Evolutionary conservation across 1,140 invertebrate species (phyloP).

Genomic region (Akabosia matsudoensis): DNA sequence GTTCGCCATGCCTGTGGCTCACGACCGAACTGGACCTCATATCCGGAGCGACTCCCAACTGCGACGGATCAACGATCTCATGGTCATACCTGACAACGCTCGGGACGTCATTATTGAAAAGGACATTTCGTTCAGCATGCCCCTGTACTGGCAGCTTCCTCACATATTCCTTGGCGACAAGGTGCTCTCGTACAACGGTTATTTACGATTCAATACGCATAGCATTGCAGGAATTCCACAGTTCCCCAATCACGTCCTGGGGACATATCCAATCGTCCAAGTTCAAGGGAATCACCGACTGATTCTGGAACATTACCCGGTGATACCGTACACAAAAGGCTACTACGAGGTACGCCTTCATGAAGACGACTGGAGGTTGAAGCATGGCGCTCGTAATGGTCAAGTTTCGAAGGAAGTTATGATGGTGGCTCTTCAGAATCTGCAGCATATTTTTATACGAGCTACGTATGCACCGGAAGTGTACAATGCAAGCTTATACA

Average conservation of each 20-base stretch:
- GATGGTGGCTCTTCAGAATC: conserved; percentile 84
- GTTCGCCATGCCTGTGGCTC: conserved; percentile 41
- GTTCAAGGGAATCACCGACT: conserved; percentile 74
- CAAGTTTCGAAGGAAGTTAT: conserved; percentile 70
- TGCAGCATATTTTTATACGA: conserved; percentile 74
- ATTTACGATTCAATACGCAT: conserved; percentile 71
- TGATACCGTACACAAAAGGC: conserved; percentile 51
- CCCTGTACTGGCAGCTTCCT: conserved; percentile 83
- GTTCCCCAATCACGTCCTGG: conserved; percentile 60
- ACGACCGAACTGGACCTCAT: conserved; percentile 44
- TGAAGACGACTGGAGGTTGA: conserved; percentile 63
- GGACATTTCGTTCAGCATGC: conserved; percentile 64
- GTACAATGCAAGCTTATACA: conserved; percentile 62
- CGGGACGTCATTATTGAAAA: conserved; percentile 66
- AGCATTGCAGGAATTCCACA: conserved; percentile 60
- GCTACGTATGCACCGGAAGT: conserved; percentile 69
- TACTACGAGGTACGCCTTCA: conserved; percentile 64
- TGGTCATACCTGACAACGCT: conserved; percentile 64
- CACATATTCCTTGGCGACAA: conserved; percentile 79
- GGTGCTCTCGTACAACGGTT: conserved; percentile 88
- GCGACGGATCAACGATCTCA: conserved; percentile 60
- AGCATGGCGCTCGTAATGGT: conserved; percentile 58
- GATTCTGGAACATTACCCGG: conserved; percentile 70
- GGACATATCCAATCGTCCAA: conserved; percentile 74
- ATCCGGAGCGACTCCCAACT: conserved; percentile 49